phyloP scores from a whole-genome alignment of 2,113 vertebrate genomes.

The Oophaga pumilio region DNA sequence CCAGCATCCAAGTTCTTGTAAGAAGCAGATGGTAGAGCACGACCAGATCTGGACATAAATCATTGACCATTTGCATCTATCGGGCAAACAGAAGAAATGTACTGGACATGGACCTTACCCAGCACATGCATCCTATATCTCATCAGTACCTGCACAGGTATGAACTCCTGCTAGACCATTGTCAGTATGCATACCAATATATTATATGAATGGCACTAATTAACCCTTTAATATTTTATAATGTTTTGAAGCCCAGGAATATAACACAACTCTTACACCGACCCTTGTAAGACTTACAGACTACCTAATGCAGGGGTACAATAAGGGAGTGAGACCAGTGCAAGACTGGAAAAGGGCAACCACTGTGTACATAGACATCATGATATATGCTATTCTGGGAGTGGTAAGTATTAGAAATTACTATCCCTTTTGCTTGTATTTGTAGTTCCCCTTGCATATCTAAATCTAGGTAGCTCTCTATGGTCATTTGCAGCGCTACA shows the following conservation, averaged over 20 bases:
- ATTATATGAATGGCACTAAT: neutral
- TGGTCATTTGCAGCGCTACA: neutral
- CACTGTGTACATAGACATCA: conserved; percentile 84
- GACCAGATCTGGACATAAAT: neutral
- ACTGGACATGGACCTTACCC: neutral
- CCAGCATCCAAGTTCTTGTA: neutral
- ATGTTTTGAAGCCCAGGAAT: conserved; percentile 31
- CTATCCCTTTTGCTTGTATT: neutral
- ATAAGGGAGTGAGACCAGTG: conserved; percentile 86
- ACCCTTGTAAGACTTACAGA: conserved; percentile 78
- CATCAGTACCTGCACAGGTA: neutral
- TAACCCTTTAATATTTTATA: neutral
- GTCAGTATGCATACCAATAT: neutral
- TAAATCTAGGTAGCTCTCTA: neutral
- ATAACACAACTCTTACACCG: conserved; percentile 64
- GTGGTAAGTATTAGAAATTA: conserved; percentile 79
- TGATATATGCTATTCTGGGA: conserved; percentile 90
- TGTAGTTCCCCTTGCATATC: neutral
- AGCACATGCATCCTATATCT: neutral
- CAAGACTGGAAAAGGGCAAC: conserved; percentile 87
- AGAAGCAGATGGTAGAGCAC: neutral
- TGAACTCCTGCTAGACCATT: neutral
- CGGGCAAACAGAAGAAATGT: neutral
- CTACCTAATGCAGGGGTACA: conserved; percentile 79
- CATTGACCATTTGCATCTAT: neutral